A percentile compares a stretch with the other conserved stretches of the same genome.
Conservation (phyloP, 53 echinoderm and acorn worm genomes). For the Hippasteria phrygiana region DNA sequence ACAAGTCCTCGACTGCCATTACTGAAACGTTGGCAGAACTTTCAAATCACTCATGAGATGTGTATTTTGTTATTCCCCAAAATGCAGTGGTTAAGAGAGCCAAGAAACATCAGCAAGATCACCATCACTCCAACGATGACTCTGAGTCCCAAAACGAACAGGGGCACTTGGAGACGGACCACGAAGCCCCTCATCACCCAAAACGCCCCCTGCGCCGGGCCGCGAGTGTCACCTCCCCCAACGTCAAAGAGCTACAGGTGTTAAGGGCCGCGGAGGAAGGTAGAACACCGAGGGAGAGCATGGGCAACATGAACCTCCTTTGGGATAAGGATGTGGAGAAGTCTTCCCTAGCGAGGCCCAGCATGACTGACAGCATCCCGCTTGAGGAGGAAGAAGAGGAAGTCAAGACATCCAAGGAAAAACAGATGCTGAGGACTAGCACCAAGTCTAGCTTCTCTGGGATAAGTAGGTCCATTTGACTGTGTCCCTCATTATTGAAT, state of each 20-base stretch:
- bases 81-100: conserved; percentile 47
- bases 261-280: background rate
- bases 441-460: conserved; percentile 55
- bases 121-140: conserved; percentile 45
- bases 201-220: conserved; percentile 38
- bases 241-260: background rate
- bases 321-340: conserved; percentile 50
- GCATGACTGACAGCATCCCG: conserved; percentile 11
- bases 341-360: background rate
- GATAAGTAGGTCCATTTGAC: conserved; percentile 25
- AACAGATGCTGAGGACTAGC: background rate
- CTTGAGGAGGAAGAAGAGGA: conserved; percentile 25
- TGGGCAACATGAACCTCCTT: conserved; percentile 51
- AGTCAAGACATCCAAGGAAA: background rate
- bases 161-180: background rate
- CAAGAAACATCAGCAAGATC: conserved; percentile 33
- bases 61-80: background rate
- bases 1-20: too few species aligned
- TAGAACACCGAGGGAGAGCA: conserved; percentile 35
- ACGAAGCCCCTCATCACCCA: background rate
- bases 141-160: conserved; percentile 58
- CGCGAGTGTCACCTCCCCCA: conserved; percentile 35
- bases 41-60: background rate
- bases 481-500: background rate
- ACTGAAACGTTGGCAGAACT: background rate